Conservation (phyloP, 2,113 vertebrate species). For the Bubo scandiacus region DNA sequence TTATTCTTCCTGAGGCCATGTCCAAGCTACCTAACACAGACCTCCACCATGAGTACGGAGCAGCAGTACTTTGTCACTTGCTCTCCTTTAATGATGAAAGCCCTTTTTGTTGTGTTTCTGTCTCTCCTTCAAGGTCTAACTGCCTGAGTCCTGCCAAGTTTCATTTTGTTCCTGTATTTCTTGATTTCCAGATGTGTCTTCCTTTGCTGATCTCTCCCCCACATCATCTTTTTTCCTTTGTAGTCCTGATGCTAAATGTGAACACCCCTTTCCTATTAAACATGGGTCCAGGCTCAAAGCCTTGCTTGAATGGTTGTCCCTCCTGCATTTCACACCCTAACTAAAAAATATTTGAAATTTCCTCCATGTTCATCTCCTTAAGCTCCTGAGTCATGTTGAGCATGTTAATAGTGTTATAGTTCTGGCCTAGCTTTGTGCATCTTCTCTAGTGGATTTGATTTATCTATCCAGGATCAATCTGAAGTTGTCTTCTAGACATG, state of each 20-base stretch:
- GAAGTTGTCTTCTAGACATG: not conserved
- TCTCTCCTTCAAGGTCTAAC: not conserved
- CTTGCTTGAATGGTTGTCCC: not conserved
- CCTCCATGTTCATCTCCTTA: not conserved
- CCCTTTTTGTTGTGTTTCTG: not conserved
- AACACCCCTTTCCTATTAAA: not conserved
- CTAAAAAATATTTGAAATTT: not conserved
- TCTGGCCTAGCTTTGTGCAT: not conserved
- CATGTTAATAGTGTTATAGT: not conserved
- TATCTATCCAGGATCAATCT: not conserved
- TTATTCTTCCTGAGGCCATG: not conserved
- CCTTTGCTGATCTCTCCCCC: not conserved
- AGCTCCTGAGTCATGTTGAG: not conserved
- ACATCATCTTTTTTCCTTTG: not conserved
- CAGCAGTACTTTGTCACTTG: not conserved
- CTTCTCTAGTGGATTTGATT: not conserved
- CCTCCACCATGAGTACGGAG: fast-evolving
- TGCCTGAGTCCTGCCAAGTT: not conserved
- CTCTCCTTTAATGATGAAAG: not conserved
- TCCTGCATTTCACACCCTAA: not conserved
- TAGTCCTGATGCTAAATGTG: not conserved
- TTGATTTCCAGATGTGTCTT: not conserved
- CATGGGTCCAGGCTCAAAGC: not conserved
- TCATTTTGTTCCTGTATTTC: not conserved
- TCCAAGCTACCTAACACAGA: not conserved